Evolutionary conservation across 2,888 invertebrate species (phyloP), one percentile per base, ranked within the genome.

Genomic region (Cephalotes varians): DNA sequence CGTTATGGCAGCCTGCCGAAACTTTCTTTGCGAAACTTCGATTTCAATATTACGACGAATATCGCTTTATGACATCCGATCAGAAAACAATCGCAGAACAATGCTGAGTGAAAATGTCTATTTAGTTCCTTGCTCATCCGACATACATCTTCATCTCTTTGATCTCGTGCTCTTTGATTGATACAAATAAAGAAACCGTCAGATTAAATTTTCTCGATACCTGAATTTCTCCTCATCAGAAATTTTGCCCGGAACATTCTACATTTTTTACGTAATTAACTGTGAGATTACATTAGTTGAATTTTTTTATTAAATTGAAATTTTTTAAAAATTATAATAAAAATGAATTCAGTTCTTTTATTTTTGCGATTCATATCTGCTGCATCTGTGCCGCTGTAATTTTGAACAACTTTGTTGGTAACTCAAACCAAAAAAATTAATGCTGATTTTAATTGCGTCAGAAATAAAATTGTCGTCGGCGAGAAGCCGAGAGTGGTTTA

Each of bases 1-100:
- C 47, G 58, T n/a, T 34, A 31, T 47, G 74, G 12, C 18, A 76
- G 28, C 25, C 65, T 54, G 37, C 76, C 54, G 65, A 81, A 82
- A 82, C 81, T 77, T 82, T 82, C 81, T 82, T 82, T 58, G 47
- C 71, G 56, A 79, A 56, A 71, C 77, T 71, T 71, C 28, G 51
- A 40, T 76, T 67, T 76, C 56, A 56, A 79, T 79, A 79, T 56
- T 56, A 58, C 47, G 18, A 3, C 18, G 56, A 12, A 58, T 51
- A 34, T 71, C 44, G 44, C 12, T 28, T 69, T 62, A 9, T 10
- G 25, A 56, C 31, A 12, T 21, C 31, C 56, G 44, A 67, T 77
- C 67, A 77, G 67, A 54, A n/a, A 77, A 31, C 40, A 65, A 10
- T 31, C 56, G n/a, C 60, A 31, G 47, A 34, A 54, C 44, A 40